Evolutionary conservation across 2,113 vertebrate genomes (phyloP).

Genomic region (Emydocephalus ijimae): DNA sequence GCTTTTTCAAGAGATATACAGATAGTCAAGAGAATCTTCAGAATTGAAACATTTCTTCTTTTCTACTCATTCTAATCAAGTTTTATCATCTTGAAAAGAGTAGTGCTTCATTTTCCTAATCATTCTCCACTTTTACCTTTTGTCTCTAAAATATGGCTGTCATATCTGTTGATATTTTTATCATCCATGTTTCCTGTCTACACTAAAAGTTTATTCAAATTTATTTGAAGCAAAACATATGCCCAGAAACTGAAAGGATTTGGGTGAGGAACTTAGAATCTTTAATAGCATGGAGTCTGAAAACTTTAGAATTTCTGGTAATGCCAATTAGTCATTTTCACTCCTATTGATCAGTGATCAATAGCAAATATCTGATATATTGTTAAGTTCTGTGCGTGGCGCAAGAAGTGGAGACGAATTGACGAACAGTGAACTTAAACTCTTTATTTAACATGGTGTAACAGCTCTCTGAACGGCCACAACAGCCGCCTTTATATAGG

Average conservation of each 20-base stretch:
- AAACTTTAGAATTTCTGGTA: not conserved
- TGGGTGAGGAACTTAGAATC: not conserved
- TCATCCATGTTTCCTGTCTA: not conserved
- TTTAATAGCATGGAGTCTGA: not conserved
- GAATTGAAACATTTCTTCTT: not conserved
- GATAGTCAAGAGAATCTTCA: not conserved
- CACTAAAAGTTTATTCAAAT: not conserved
- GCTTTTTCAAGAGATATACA: not conserved
- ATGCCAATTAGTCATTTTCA: not conserved
- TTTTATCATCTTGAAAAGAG: not conserved
- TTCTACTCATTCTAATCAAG: not conserved
- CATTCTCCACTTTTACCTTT: not conserved
- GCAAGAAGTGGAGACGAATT: too few relatives aligned
- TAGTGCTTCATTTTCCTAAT: not conserved
- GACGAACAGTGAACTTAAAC: too few relatives aligned
- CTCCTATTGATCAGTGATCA: not conserved
- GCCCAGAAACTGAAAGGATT: not conserved
- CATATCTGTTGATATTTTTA: not conserved
- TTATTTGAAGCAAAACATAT: not conserved
- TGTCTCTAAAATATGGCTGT: not conserved
- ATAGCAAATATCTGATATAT: too few relatives aligned
- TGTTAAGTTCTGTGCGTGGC: too few relatives aligned
- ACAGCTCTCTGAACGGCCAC: too few relatives aligned
- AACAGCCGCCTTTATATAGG: too few relatives aligned
- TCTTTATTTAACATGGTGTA: too few relatives aligned